Evolutionary conservation across 2,888 invertebrate species (phyloP).

Genomic region (Anoncus sp.): DNA sequence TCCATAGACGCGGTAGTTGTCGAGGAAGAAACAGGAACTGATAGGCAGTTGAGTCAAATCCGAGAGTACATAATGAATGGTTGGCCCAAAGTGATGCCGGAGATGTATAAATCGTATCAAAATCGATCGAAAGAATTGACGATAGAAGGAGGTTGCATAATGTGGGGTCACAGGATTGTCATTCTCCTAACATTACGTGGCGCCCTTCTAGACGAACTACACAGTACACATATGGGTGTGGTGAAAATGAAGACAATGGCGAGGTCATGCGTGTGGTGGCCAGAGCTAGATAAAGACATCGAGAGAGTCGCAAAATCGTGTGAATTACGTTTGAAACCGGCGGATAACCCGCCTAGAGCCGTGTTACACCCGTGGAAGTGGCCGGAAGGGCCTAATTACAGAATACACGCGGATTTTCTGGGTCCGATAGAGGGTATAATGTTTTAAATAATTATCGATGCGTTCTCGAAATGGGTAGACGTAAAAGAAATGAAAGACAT

Average conservation of each 20-base stretch:
- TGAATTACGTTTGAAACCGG: constrained; percentile 55
- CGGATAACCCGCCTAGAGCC: constrained; percentile 57
- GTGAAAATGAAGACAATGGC: constrained; percentile 63
- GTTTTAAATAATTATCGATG: constrained; percentile 53
- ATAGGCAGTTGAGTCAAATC: constrained; percentile 14
- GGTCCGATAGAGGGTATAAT: constrained; percentile 57
- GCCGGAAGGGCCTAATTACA: constrained; percentile 61
- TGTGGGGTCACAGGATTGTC: constrained; percentile 59
- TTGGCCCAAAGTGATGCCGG: constrained; percentile 19
- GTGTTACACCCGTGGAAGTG: constrained; percentile 64
- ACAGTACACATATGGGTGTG: constrained; percentile 57
- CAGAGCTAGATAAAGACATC: constrained; percentile 62
- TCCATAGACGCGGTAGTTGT: not conserved
- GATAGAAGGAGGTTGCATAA: constrained; percentile 54
- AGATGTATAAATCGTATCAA: constrained; percentile 25
- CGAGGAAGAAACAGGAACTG: not conserved
- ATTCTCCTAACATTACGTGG: constrained; percentile 44
- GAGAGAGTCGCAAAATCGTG: constrained; percentile 62
- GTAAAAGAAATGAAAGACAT: constrained; percentile 45
- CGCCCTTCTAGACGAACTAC: constrained; percentile 58
- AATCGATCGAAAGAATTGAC: constrained; percentile 38
- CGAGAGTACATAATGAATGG: constrained; percentile 2
- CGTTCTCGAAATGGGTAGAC: constrained; percentile 68
- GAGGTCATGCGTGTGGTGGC: constrained; percentile 67
- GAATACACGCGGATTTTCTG: constrained; percentile 65